Evolutionary conservation across 2,797 vertebrate species (phyloP).

Genomic region (Ptychobarbus kaznakovi): DNA sequence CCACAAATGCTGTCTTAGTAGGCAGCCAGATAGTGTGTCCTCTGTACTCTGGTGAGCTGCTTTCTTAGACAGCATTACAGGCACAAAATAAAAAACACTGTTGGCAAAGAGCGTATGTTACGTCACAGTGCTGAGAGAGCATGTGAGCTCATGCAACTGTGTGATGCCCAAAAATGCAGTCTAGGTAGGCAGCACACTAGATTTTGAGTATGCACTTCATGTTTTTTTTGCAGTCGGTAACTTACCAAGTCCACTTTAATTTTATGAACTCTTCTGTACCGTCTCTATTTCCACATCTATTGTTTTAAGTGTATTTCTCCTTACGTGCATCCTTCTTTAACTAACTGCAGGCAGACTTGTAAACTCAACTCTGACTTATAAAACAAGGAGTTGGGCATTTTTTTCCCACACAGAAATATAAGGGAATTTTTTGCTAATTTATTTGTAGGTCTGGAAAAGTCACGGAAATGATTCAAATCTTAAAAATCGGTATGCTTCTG

Average conservation of each 20-base stretch:
- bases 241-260: background rate
- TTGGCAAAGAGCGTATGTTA: constrained; percentile 21
- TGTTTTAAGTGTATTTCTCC: constrained; percentile 4
- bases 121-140: constrained; percentile 21
- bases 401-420: constrained; percentile 18
- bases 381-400: background rate
- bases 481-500: background rate
- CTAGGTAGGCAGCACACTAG: background rate
- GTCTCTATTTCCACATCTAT: background rate
- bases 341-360: constrained; percentile 17
- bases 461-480: background rate
- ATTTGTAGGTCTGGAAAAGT: background rate
- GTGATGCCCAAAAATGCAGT: constrained; percentile 1
- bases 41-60: background rate
- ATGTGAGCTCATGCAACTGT: background rate
- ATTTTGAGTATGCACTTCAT: background rate
- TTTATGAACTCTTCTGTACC: background rate
- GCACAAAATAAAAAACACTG: background rate
- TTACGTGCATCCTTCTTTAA: background rate
- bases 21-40: background rate
- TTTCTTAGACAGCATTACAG: constrained; percentile 5
- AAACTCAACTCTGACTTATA: constrained; percentile 15
- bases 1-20: background rate
- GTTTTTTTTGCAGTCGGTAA: background rate
- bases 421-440: constrained; percentile 16